Percentiles rank a stretch among this genome's conserved stretches.
Conservation (phyloP, 2,113 vertebrate species). For the Rhea americana region DNA sequence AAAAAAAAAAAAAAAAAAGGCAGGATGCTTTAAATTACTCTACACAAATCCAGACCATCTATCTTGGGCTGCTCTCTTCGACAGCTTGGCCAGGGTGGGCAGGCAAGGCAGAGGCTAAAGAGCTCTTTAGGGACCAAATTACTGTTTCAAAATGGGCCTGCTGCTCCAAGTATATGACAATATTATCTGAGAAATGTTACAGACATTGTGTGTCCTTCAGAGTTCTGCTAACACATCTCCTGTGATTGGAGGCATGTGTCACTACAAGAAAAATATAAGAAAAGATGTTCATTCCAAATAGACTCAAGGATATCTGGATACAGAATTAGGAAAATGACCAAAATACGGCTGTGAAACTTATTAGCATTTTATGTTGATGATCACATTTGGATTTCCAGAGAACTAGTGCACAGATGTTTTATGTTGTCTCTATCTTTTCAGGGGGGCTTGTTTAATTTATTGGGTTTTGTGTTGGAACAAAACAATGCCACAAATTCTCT, state of each 20-base stretch:
- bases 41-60: constrained; percentile 77
- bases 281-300: constrained; percentile 51
- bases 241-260: constrained; percentile 69
- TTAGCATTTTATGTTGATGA: constrained; percentile 47
- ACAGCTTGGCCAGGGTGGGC: constrained; percentile 76
- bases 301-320: constrained; percentile 51
- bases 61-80: constrained; percentile 75
- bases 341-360: constrained; percentile 40
- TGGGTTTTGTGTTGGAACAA: background rate
- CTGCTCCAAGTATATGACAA: constrained; percentile 77
- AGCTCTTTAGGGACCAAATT: constrained; percentile 83
- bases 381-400: constrained; percentile 18
- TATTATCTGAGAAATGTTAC: constrained; percentile 79
- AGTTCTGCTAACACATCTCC: constrained; percentile 72
- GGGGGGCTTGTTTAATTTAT: background rate
- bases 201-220: constrained; percentile 72
- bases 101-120: constrained; percentile 76
- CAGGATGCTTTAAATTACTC: constrained; percentile 77
- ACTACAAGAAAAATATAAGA: constrained; percentile 16
- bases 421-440: constrained; percentile 1
- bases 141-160: constrained; percentile 76
- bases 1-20: background rate
- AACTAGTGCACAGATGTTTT: constrained; percentile 49
- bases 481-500: constrained; percentile 19
- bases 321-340: constrained; percentile 58